A percentile compares a stretch with the other conserved stretches of the same genome.
Evolutionary conservation across 2,113 vertebrate genomes (phyloP).

Genomic region (Ceratotherium simum): DNA sequence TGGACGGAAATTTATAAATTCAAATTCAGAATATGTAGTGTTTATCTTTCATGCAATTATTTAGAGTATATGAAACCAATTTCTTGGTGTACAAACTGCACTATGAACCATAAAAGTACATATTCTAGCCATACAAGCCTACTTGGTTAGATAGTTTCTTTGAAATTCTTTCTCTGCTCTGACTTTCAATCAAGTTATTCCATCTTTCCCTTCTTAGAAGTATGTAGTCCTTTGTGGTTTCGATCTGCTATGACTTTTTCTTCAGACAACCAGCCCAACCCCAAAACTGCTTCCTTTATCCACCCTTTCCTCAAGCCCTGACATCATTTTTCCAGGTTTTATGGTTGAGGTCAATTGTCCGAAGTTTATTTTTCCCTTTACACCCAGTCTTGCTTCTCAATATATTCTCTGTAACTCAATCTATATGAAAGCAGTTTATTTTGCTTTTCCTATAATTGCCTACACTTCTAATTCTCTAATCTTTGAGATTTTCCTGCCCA

Average conservation of each 20-base stretch:
- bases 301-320: accelerated
- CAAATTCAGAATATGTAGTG: not conserved
- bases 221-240: not conserved
- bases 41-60: not conserved
- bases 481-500: not conserved
- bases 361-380: not conserved
- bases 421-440: not conserved
- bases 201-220: not conserved
- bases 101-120: not conserved
- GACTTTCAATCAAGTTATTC: not conserved
- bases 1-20: not conserved
- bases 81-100: not conserved
- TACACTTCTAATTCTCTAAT: not conserved
- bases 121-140: not conserved
- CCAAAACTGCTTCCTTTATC: accelerated
- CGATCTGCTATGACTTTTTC: too few relatives aligned
- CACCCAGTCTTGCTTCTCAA: not conserved
- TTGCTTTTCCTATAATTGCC: not conserved
- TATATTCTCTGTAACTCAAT: not conserved
- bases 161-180: not conserved
- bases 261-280: not conserved
- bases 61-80: not conserved
- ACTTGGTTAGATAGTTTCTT: not conserved
- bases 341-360: not conserved
- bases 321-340: not conserved